These are phyloP conservation scores for Campoletis sonorensis DNA, from an alignment of 1,140 invertebrate genomes.

Conservation along the genomic window DNA sequence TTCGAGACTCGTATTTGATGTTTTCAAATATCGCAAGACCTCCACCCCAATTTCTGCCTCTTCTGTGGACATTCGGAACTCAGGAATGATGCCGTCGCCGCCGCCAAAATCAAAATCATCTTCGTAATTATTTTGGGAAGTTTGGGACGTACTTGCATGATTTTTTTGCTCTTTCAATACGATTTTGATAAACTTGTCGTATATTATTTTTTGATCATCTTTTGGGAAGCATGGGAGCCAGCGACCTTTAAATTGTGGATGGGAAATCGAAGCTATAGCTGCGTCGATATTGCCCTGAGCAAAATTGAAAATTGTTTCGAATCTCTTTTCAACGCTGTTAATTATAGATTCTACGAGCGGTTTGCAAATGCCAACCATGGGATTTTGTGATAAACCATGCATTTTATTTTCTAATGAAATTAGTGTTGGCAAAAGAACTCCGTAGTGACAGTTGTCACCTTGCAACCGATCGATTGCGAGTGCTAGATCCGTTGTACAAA, in stretches of 20 bases:
- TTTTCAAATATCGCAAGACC: conserved; percentile 31
- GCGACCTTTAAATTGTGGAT: conserved; percentile 53
- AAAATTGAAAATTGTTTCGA: conserved; percentile 46
- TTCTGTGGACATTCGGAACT: neutral
- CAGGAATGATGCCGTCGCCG: neutral
- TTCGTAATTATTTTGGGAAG: neutral
- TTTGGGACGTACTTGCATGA: neutral
- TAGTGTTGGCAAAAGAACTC: conserved; percentile 41
- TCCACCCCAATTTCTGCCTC: neutral
- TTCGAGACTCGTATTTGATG: conserved; percentile 23
- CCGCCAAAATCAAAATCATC: conserved; percentile 21
- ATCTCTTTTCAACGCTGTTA: conserved; percentile 38
- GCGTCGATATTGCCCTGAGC: conserved; percentile 34
- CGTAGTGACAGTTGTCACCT: conserved; percentile 45
- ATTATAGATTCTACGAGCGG: neutral
- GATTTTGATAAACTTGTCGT: neutral
- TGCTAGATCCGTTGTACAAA: conserved; percentile 18
- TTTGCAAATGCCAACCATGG: conserved; percentile 4
- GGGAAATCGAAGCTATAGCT: conserved; percentile 48
- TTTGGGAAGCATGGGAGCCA: conserved; percentile 46
- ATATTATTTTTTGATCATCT: neutral
- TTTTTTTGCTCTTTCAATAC: neutral
- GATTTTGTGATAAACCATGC: neutral
- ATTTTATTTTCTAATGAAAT: conserved; percentile 24
- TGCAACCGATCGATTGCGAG: conserved; percentile 47